Evolutionary conservation across 37 sponge, comb jelly and placozoan species (phyloP).

Genomic region (Chondrosia reniformis): DNA sequence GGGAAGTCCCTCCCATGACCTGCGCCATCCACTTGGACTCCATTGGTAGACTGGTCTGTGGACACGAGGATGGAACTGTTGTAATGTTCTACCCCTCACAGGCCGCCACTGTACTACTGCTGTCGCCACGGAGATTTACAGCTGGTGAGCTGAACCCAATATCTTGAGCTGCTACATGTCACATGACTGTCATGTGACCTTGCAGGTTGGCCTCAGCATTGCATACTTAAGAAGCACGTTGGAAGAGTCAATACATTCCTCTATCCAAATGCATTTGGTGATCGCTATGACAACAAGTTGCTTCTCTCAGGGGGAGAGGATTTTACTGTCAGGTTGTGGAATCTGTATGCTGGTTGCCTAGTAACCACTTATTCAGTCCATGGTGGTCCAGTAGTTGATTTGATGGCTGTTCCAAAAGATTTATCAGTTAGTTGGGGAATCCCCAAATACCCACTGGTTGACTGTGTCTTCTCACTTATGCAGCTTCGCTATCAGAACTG

Average conservation of each 20-base stretch:
- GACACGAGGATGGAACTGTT: slow-evolving; percentile 70
- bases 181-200: slow-evolving; percentile 3
- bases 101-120: slow-evolving; percentile 63
- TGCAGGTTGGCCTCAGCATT: slow-evolving; percentile 78
- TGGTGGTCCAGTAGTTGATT: slow-evolving; percentile 62
- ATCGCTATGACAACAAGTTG: slow-evolving; percentile 53
- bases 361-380: slow-evolving; percentile 79
- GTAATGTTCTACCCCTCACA: slow-evolving; percentile 66
- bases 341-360: slow-evolving; percentile 65
- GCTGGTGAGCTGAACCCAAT: neutral
- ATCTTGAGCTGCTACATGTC: neutral
- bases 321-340: slow-evolving; percentile 91
- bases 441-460: neutral
- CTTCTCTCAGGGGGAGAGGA: slow-evolving; percentile 85
- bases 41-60: slow-evolving; percentile 79
- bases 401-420: slow-evolving; percentile 69
- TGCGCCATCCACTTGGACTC: slow-evolving; percentile 67
- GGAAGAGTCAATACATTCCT: slow-evolving; percentile 72
- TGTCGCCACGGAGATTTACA: slow-evolving; percentile 48
- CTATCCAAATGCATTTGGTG: slow-evolving; percentile 66
- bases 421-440: slow-evolving; percentile 43
- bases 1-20: slow-evolving; percentile 43
- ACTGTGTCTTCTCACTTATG: neutral
- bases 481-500: slow-evolving; percentile 49
- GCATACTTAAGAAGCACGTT: slow-evolving; percentile 66